Evolutionary conservation across 2,888 invertebrate genomes (phyloP).

Genomic region (Lithophane leautieri): DNA sequence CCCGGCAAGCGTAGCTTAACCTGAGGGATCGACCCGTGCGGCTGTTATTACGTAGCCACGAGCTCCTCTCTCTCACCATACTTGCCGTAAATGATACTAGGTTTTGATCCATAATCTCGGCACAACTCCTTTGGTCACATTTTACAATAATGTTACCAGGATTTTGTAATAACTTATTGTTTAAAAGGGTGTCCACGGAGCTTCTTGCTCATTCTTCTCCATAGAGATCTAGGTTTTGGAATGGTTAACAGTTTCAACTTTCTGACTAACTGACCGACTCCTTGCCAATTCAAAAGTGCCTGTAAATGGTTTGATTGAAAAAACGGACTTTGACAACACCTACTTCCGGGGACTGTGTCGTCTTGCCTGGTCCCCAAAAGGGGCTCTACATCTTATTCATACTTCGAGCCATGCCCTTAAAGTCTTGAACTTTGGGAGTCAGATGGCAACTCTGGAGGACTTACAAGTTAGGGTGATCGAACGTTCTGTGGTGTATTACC

Average conservation of each 20-base stretch:
- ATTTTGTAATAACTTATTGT: no score
- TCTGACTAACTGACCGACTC: background rate
- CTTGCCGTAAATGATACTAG: no score
- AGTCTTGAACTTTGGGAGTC: conserved; percentile 31
- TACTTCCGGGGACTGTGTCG: no score
- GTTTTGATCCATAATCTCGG: background rate
- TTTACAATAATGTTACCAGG: background rate
- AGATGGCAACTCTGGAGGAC: conserved; percentile 41
- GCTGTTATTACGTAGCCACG: no score
- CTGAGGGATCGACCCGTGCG: no score
- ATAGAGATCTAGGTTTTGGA: no score
- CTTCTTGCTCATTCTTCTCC: no score
- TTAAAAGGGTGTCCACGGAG: no score
- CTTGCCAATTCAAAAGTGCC: background rate
- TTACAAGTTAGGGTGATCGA: conserved; percentile 38
- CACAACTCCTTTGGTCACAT: background rate
- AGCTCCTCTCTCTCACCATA: background rate
- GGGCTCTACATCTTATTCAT: conserved; percentile 14
- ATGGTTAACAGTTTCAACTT: background rate
- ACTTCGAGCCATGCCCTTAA: conserved; percentile 21
- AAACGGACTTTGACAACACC: no score
- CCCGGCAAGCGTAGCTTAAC: no score
- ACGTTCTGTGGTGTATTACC: conserved; percentile 12
- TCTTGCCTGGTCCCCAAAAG: background rate
- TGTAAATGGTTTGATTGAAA: background rate